Percentiles rank a stretch among this genome's conserved stretches.
Conservation (phyloP, 2,113 vertebrate genomes). For the Mungos mungo region DNA sequence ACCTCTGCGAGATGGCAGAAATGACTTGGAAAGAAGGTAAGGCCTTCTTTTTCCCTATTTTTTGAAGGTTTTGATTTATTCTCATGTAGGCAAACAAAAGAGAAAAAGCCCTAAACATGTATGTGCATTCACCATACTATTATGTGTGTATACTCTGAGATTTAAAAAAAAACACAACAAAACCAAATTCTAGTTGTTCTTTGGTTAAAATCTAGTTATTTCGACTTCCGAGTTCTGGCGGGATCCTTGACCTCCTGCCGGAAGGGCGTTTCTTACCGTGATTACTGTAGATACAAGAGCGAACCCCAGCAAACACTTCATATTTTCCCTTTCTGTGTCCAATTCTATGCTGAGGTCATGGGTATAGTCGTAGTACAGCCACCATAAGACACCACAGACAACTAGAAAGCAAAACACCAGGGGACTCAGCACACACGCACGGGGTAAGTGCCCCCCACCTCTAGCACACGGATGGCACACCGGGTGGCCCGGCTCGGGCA, state of each 20-base stretch:
- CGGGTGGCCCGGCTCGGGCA: not conserved
- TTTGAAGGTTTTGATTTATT: not conserved
- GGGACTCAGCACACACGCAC: accelerated
- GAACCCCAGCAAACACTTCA: conserved; percentile 85
- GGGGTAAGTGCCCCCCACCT: accelerated
- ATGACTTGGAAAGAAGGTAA: not conserved
- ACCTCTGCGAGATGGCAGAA: not conserved
- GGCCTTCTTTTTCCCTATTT: not conserved
- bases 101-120: not conserved
- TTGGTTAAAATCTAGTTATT: not conserved
- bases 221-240: not conserved
- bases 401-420: conserved; percentile 79
- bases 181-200: not conserved
- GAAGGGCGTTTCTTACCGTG: conserved; percentile 80
- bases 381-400: conserved; percentile 87
- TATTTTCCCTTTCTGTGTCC: conserved; percentile 87
- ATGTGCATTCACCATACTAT: not conserved
- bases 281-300: conserved; percentile 80
- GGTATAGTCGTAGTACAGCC: conserved; percentile 86
- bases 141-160: not conserved
- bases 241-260: not conserved
- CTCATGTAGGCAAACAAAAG: not conserved
- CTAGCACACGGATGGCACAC: accelerated
- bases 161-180: not conserved
- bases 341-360: conserved; percentile 82